These are phyloP conservation scores for Thalassoma bifasciatum DNA, from an alignment of 2,113 vertebrate species.

Conservation along the genomic window DNA sequence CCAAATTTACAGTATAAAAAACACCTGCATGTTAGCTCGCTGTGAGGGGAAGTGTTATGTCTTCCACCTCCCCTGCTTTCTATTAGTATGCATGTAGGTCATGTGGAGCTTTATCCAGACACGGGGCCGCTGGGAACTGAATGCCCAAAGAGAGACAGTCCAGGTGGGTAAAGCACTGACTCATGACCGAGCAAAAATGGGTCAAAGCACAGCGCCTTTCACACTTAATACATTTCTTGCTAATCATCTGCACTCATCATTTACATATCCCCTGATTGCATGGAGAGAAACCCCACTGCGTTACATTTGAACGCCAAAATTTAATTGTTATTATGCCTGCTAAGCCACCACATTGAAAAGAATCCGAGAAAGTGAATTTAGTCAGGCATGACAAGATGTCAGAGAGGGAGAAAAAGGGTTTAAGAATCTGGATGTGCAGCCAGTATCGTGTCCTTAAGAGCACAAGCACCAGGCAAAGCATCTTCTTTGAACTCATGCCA, in stretches of 20 bases:
- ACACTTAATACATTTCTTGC: conserved; percentile 3
- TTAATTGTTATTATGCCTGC: conserved; percentile 18
- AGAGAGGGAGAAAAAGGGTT: neutral
- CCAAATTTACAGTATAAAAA: too few species aligned
- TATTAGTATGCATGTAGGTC: conserved; percentile 64
- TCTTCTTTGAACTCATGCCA: conserved; percentile 42
- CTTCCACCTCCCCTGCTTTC: conserved; percentile 4
- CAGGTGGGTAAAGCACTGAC: conserved; percentile 59
- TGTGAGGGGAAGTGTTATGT: neutral
- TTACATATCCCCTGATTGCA: conserved; percentile 19
- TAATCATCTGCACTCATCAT: conserved; percentile 20
- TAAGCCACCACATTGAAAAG: conserved; percentile 13
- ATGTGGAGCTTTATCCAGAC: conserved; percentile 59
- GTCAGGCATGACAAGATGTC: neutral
- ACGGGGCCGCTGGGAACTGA: conserved; percentile 35
- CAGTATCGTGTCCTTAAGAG: conserved; percentile 29
- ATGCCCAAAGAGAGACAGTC: conserved; percentile 31
- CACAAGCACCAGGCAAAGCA: neutral
- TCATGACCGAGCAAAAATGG: conserved; percentile 43
- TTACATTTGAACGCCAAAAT: conserved; percentile 9
- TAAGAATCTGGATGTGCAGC: conserved; percentile 19
- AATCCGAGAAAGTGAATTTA: neutral
- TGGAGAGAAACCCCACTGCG: neutral
- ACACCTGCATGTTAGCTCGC: too few species aligned
- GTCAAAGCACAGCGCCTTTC: conserved; percentile 35